phyloP scores from a whole-genome alignment of 1,140 invertebrate species.

The Platyura marginata region DNA sequence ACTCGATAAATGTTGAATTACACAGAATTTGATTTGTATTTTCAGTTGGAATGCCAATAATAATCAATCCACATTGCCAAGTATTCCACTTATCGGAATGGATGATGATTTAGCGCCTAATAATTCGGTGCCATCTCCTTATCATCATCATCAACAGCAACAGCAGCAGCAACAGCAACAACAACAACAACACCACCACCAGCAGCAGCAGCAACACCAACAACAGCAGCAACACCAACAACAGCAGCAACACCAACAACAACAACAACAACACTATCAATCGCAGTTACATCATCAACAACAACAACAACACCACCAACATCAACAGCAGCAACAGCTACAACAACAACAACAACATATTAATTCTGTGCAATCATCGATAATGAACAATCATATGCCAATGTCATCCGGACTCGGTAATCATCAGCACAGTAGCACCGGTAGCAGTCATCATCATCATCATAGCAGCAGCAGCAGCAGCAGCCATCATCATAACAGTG shows the following conservation, averaged over 20 bases:
- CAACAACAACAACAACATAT: background rate
- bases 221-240: slow-evolving; percentile 7
- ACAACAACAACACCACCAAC: slow-evolving; percentile 6
- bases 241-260: background rate
- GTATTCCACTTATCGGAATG: slow-evolving; percentile 54
- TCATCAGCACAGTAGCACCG: too few relatives aligned
- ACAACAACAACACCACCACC: slow-evolving; percentile 10
- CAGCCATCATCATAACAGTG: background rate
- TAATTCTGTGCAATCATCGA: too few relatives aligned
- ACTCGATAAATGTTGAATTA: slow-evolving; percentile 3
- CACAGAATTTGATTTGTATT: slow-evolving; percentile 6
- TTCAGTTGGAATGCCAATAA: slow-evolving; percentile 35
- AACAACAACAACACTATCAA: slow-evolving; percentile 4
- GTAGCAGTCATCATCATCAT: too few relatives aligned
- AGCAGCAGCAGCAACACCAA: slow-evolving; percentile 9
- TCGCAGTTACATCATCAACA: slow-evolving; percentile 8
- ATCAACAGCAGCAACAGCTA: slow-evolving; percentile 3
- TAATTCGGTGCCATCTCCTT: slow-evolving; percentile 8
- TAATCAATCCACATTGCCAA: slow-evolving; percentile 42
- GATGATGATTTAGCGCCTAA: slow-evolving; percentile 34
- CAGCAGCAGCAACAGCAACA: slow-evolving; percentile 12
- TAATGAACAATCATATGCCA: too few relatives aligned
- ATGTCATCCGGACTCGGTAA: too few relatives aligned
- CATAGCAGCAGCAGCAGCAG: background rate
- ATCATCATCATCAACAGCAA: slow-evolving; percentile 9